phyloP scores from a whole-genome alignment of 2,888 invertebrate species.

The Catocala nupta region DNA sequence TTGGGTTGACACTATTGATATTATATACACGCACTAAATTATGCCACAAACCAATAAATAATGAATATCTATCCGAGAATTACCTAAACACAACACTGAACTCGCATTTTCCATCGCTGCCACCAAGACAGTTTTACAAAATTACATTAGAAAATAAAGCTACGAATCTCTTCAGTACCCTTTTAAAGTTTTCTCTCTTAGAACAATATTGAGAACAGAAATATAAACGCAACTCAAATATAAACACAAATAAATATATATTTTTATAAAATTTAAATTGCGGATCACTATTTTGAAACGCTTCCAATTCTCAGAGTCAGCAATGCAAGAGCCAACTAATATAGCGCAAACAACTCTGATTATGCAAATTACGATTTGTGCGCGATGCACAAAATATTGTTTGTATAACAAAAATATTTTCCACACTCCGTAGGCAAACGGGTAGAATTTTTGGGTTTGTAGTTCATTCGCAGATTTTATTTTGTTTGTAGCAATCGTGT shows the following conservation, averaged over 20 bases:
- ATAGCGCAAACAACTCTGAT: constrained; percentile 40
- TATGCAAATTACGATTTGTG: constrained; percentile 36
- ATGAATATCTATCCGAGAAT: no score
- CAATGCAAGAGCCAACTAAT: constrained; percentile 34
- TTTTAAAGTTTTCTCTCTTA: no score
- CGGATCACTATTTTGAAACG: constrained; percentile 24
- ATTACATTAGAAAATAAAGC: no score
- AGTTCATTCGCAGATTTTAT: no score
- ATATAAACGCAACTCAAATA: not conserved
- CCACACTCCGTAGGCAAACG: not conserved
- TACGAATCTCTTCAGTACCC: no score
- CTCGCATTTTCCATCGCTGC: no score
- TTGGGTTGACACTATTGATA: no score
- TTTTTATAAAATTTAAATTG: constrained; percentile 6
- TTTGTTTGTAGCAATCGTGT: no score
- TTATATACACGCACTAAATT: no score
- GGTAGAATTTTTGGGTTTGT: not conserved
- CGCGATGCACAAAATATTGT: constrained; percentile 32
- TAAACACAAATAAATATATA: not conserved
- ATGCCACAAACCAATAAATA: no score
- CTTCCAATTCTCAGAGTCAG: constrained; percentile 31
- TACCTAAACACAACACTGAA: no score
- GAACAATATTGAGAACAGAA: not conserved
- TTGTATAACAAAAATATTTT: not conserved
- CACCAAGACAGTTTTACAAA: no score